Evolutionary conservation across 1,140 invertebrate genomes (phyloP).

Genomic region (Saccostrea echinata): DNA sequence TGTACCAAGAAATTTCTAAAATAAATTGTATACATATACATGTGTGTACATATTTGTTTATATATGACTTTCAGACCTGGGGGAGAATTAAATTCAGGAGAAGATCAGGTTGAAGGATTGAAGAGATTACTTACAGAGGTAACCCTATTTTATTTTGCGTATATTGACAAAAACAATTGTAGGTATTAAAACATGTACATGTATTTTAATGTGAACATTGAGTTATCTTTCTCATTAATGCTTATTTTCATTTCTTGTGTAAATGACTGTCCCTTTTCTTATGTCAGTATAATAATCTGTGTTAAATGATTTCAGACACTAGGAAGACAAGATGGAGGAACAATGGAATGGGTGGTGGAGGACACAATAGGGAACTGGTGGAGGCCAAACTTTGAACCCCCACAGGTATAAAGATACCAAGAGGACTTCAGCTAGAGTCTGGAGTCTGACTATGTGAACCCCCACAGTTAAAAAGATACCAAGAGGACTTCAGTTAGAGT

Average conservation of each 20-base stretch:
- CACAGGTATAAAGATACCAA: constrained; percentile 87
- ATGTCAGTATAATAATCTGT: too few species aligned
- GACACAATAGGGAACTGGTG: constrained; percentile 99
- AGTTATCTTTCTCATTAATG: too few species aligned
- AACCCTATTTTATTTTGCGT: neutral
- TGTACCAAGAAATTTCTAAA: too few species aligned
- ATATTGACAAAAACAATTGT: neutral
- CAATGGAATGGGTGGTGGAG: constrained; percentile 98
- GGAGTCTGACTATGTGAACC: too few species aligned
- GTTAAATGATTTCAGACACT: constrained; percentile 86
- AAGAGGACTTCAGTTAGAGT: too few species aligned
- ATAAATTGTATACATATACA: too few species aligned
- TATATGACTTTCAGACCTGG: constrained; percentile 88
- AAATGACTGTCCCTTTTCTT: too few species aligned
- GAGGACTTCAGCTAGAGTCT: too few species aligned
- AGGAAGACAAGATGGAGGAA: constrained; percentile 97
- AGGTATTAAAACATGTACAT: too few species aligned
- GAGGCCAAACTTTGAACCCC: constrained; percentile 99
- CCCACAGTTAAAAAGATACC: too few species aligned
- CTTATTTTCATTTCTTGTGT: too few species aligned
- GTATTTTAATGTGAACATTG: too few species aligned
- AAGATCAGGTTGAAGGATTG: constrained; percentile 98
- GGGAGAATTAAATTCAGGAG: constrained; percentile 97
- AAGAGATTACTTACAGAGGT: constrained; percentile 89
- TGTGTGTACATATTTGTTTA: neutral